phyloP scores from a whole-genome alignment of 2,797 vertebrate species.

The Petrocephalus sullivani region DNA sequence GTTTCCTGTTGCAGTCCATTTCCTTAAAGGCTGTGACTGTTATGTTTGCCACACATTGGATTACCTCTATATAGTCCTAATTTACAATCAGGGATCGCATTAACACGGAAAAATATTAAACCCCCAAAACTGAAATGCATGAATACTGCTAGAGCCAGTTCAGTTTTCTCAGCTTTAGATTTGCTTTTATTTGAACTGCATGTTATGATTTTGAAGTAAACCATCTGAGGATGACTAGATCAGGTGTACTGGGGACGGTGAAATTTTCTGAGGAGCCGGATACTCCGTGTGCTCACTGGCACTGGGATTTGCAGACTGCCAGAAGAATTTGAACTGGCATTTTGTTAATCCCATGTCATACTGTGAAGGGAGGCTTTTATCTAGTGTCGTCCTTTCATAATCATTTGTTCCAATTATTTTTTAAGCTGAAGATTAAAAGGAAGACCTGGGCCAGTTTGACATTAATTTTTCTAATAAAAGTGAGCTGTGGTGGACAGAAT shows the following conservation, averaged over 20 bases:
- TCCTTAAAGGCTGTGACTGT: neutral
- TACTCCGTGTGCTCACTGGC: neutral
- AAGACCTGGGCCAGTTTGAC: neutral
- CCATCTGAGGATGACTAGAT: neutral
- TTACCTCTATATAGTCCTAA: neutral
- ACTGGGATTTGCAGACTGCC: neutral
- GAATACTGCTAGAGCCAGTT: neutral
- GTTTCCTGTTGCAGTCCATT: neutral
- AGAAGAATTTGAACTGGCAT: neutral
- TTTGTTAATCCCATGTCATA: conserved; percentile 1
- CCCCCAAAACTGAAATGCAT: neutral
- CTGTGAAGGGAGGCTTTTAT: neutral
- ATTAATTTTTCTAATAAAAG: neutral
- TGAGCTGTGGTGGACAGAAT: neutral
- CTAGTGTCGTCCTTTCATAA: neutral
- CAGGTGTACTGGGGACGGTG: neutral
- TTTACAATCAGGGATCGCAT: neutral
- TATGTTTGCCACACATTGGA: neutral
- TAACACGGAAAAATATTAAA: neutral
- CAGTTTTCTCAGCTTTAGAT: neutral
- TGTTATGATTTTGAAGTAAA: neutral
- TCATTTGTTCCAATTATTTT: neutral
- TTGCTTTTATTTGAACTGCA: neutral
- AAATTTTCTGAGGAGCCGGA: neutral
- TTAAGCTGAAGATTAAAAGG: neutral